Conservation (phyloP, 2,888 invertebrate genomes). For the Aproaerema taeniolella region DNA sequence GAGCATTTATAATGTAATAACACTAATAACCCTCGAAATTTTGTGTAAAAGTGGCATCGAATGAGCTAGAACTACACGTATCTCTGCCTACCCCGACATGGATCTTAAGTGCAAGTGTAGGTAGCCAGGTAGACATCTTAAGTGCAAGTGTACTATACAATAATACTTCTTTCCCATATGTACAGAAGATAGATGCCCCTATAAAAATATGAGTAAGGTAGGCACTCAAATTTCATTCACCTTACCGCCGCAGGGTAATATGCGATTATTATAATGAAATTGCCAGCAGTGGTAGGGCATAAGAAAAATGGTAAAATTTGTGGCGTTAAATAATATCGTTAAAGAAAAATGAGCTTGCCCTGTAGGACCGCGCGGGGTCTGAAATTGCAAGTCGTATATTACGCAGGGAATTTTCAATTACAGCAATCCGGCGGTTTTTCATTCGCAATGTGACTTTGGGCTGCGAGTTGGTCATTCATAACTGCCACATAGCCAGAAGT, state of each 20-base stretch:
- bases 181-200: too few species aligned
- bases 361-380: conserved; percentile 50
- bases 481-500: too few species aligned
- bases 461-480: conserved; percentile 64
- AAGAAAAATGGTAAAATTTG: conserved; percentile 72
- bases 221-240: conserved; percentile 17
- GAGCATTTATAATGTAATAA: too few species aligned
- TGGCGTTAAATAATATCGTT: conserved; percentile 75
- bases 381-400: conserved; percentile 76
- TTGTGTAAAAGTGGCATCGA: too few species aligned
- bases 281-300: conserved; percentile 51
- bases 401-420: conserved; percentile 76
- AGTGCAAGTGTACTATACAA: too few species aligned
- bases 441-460: conserved; percentile 74
- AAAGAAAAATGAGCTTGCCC: conserved; percentile 65
- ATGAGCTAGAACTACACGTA: too few species aligned
- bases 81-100: too few species aligned
- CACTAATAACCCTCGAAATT: too few species aligned
- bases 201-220: too few species aligned
- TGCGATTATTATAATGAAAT: conserved; percentile 74
- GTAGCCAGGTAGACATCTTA: too few species aligned
- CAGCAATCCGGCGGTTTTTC: conserved; percentile 75
- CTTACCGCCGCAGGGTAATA: conserved; percentile 41
- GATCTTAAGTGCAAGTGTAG: too few species aligned
- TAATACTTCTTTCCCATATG: too few species aligned